A percentile compares a stretch with the other conserved stretches of the same genome.
Evolutionary conservation across 2,113 vertebrate genomes (phyloP).

Genomic region (Lophura nycthemera): DNA sequence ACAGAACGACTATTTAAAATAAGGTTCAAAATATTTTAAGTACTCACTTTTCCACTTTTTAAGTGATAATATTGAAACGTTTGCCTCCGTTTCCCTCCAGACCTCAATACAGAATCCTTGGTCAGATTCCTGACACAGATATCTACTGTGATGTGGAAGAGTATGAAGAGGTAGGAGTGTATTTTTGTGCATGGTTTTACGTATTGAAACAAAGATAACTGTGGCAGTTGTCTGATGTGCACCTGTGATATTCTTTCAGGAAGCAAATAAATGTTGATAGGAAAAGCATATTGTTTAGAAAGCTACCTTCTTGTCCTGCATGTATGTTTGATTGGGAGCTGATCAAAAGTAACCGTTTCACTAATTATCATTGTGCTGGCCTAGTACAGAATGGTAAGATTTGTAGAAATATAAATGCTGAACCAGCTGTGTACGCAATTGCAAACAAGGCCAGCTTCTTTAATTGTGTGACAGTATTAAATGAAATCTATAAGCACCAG

Average conservation of each 20-base stretch:
- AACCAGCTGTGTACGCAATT: neutral
- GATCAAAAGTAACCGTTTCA: neutral
- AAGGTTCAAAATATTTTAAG: neutral
- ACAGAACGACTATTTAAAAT: neutral
- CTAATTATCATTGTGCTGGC: neutral
- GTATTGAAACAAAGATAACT: neutral
- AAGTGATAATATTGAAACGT: neutral
- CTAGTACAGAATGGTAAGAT: neutral
- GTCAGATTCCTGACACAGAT: constrained; percentile 86
- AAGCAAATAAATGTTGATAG: neutral
- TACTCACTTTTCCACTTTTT: neutral
- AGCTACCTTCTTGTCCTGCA: neutral
- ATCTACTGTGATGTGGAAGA: constrained; percentile 90
- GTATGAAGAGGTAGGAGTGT: constrained; percentile 88
- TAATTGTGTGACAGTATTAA: neutral
- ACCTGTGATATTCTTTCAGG: neutral
- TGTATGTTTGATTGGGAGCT: neutral
- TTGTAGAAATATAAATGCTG: neutral
- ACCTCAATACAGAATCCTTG: constrained; percentile 87
- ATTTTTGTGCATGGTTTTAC: neutral
- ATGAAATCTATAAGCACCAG: neutral
- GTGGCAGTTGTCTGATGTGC: neutral
- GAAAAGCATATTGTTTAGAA: neutral
- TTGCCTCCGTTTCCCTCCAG: constrained; percentile 74
- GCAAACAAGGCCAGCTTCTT: neutral